Conservation (phyloP, 2,797 vertebrate species). For the Anolis apletophallus region DNA sequence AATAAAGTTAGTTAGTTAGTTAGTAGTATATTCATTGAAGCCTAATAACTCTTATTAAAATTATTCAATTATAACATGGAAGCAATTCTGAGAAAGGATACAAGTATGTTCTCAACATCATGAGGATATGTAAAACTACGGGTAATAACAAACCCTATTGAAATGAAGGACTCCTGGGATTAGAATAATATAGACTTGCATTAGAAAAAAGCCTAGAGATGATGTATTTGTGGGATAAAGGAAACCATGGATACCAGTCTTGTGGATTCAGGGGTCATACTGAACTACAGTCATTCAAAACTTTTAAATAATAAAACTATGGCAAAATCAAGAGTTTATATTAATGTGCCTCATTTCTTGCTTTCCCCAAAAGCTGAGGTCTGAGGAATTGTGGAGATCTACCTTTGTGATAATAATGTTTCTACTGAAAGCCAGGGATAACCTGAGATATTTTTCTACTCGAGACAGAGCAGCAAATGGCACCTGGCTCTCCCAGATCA, state of each 20-base stretch:
- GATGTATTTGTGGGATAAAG: too few relatives aligned
- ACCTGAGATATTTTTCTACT: too few relatives aligned
- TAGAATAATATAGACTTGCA: too few relatives aligned
- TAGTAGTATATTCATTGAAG: constrained; percentile 69
- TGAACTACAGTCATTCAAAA: background rate
- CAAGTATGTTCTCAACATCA: constrained; percentile 56
- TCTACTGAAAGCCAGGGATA: background rate
- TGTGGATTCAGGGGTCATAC: too few relatives aligned
- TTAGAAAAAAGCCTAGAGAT: too few relatives aligned
- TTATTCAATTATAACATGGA: constrained; percentile 64
- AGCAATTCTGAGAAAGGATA: constrained; percentile 59
- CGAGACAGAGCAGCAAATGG: too few relatives aligned
- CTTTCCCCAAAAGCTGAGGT: constrained; percentile 27
- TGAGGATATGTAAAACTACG: too few relatives aligned
- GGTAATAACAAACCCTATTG: too few relatives aligned
- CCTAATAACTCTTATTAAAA: constrained; percentile 64
- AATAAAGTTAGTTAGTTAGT: too few relatives aligned
- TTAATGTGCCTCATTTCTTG: accelerated
- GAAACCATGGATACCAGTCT: too few relatives aligned
- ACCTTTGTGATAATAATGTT: background rate
- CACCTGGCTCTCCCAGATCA: too few relatives aligned
- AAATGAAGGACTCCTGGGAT: too few relatives aligned
- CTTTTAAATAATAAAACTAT: constrained; percentile 44
- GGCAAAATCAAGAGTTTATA: constrained; percentile 23
- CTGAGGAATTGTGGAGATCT: background rate